Conservation (phyloP, 2,797 vertebrate genomes). For the Poecilia velifera region DNA sequence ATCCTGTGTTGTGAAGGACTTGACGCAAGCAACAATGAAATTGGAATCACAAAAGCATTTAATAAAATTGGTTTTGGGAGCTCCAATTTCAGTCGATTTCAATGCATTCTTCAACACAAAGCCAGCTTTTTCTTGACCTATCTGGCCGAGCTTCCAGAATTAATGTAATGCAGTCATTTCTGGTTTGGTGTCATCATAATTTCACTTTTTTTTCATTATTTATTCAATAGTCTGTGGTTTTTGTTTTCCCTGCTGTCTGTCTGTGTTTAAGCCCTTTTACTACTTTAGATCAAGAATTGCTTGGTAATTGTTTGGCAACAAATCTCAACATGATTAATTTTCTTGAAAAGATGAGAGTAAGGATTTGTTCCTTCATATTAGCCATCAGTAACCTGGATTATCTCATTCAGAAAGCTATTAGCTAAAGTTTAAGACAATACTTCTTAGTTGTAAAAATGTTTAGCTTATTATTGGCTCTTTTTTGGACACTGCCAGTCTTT, state of each 20-base stretch:
- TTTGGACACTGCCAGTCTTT: constrained; percentile 11
- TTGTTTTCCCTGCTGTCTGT: not conserved
- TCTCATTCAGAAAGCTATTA: not conserved
- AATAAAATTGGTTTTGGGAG: constrained; percentile 9
- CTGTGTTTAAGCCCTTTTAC: constrained; percentile 17
- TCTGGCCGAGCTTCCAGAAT: not conserved
- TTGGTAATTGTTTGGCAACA: not conserved
- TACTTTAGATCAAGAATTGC: constrained; percentile 3
- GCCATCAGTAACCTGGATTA: not conserved
- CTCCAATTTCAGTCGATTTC: constrained; percentile 1
- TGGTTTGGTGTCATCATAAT: constrained; percentile 22
- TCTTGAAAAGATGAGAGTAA: not conserved
- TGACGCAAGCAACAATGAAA: constrained; percentile 2
- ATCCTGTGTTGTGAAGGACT: not conserved
- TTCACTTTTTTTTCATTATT: not conserved
- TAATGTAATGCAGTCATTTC: constrained; percentile 11
- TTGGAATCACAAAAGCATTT: constrained; percentile 10
- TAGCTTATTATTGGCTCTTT: constrained; percentile 10
- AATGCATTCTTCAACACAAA: not conserved
- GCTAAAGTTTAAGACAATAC: not conserved
- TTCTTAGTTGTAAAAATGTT: not conserved
- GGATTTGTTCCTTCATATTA: too few relatives aligned
- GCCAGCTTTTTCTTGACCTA: not conserved
- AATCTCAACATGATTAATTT: not conserved
- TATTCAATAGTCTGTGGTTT: not conserved